A percentile compares a stretch with the other conserved stretches of the same genome.
Evolutionary conservation across 2,797 vertebrate genomes (phyloP).

Genomic region (Clarias platycephalus): DNA sequence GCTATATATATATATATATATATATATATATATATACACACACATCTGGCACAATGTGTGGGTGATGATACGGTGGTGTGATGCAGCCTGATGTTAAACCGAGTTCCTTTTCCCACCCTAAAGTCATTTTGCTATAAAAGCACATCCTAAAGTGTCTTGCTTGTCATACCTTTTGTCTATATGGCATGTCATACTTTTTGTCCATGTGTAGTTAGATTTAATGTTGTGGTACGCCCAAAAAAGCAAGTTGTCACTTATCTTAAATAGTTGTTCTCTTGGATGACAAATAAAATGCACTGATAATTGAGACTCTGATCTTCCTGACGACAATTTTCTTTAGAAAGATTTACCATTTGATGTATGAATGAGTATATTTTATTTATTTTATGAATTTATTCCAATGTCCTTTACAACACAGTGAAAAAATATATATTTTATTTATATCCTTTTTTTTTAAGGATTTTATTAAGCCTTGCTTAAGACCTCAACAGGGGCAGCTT

Average conservation of each 20-base stretch:
- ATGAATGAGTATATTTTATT: no score
- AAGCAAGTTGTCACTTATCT: not conserved
- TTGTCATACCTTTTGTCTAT: not conserved
- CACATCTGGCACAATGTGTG: not conserved
- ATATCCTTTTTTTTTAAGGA: no score
- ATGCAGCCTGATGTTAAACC: not conserved
- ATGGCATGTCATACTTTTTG: not conserved
- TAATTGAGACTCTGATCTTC: not conserved
- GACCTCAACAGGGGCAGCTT: no score
- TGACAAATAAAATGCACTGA: not conserved
- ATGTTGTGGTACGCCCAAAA: not conserved
- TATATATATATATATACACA: no score
- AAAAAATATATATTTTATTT: no score
- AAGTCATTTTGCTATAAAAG: not conserved
- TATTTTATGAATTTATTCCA: no score
- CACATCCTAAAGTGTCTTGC: not conserved
- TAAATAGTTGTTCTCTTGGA: not conserved
- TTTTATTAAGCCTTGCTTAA: no score
- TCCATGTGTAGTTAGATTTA: not conserved
- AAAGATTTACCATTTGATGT: not conserved
- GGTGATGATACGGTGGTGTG: not conserved
- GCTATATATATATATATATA: no score
- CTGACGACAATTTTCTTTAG: not conserved
- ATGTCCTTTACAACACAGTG: no score
- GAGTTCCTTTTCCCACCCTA: not conserved